Percentiles rank a stretch among this genome's conserved stretches.
Evolutionary conservation across 2,888 invertebrate species (phyloP).

Genomic region (Coelogynopora nodosa): DNA sequence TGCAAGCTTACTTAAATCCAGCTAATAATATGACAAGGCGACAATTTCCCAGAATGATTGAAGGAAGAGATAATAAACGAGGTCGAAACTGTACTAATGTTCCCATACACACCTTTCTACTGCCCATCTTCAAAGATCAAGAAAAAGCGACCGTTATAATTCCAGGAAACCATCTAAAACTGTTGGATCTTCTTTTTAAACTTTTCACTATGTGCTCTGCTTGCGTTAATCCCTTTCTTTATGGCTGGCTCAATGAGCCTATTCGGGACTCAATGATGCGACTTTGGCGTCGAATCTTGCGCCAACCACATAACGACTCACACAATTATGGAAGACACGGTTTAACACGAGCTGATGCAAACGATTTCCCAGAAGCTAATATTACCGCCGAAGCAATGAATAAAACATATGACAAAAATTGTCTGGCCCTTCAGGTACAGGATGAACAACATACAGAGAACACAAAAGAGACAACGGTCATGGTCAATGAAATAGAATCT

Average conservation of each 20-base stretch:
- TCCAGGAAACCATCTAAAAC: conserved; percentile 37
- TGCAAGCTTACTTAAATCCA: conserved; percentile 27
- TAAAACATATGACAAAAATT: not conserved
- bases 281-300: conserved; percentile 32
- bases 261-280: conserved; percentile 37
- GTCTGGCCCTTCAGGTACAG: not conserved
- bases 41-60: not conserved
- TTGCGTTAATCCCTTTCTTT: conserved; percentile 45
- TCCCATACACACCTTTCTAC: not conserved
- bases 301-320: not conserved
- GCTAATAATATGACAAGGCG: not conserved
- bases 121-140: not conserved
- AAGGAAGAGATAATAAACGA: not conserved
- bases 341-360: not conserved
- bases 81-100: not conserved
- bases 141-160: conserved; percentile 6
- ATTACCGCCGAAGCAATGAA: too few relatives aligned
- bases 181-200: conserved; percentile 39
- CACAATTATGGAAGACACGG: not conserved
- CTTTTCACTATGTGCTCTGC: conserved; percentile 44
- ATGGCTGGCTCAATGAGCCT: conserved; percentile 45
- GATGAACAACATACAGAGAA: not conserved
- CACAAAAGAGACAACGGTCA: not conserved
- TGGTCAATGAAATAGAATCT: not conserved
- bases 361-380: not conserved